Evolutionary conservation across 2,888 invertebrate species (phyloP), one percentile per base, ranked within the genome.

Genomic region (Electrophaes corylata): DNA sequence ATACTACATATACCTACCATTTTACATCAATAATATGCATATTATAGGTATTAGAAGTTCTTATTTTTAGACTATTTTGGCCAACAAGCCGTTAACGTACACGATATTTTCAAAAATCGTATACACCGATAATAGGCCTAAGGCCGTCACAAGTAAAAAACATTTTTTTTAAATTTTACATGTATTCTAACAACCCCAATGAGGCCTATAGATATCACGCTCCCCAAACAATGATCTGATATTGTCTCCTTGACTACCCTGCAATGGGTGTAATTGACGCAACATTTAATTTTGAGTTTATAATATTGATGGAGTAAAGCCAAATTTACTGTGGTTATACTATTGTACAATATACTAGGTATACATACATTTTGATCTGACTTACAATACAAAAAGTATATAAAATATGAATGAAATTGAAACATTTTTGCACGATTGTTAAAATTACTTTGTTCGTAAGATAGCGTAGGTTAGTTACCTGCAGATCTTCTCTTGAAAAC

Each of bases 21-120:
- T 12, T 14, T 4, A 12, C 31, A 31, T 31, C 31, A 37, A 37
- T 1, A 37, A 16, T 16, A 16, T 14, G 10, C 2, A 10, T 10
- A 10, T 37, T 16, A 10, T 1, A 10, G 37, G 1, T 37, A 16
- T 16, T 3, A 16, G n/a, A n/a, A n/a, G n/a, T 37, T 16, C 8
- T 37, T 16, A 8, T 14, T 16, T 16, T n/a, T 37, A 37, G n/a
- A 37, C 16, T 5, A 12, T 14, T 16, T 39, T 18, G 57, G 50
- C 50, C 57, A 57, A 57, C 56, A 57, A 57, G 57, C 57, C 57
- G 18, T 48, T 11, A 6, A 18, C 5, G 37, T 37, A 33, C 35
- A 3, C n/a, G 11, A 26, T 18, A 18, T 11, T 43, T 51, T 43
- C 51, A 51, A 43, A 51, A 51, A 43, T 33, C 16, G 23, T 39